phyloP scores from a whole-genome alignment of 2,113 vertebrate genomes.

The Nettapus auritus region DNA sequence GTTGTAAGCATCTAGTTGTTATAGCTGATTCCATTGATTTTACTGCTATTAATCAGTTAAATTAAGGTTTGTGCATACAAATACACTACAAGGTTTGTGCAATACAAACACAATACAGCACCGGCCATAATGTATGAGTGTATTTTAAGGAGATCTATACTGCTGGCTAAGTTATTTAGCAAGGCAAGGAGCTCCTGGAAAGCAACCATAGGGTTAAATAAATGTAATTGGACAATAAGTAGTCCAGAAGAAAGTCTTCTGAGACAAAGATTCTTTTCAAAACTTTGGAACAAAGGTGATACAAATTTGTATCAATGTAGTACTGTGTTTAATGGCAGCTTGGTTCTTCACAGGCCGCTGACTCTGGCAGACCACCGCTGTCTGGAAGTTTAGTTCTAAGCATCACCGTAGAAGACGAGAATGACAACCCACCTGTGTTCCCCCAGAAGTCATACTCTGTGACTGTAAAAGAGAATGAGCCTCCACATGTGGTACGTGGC shows the following conservation, averaged over 20 bases:
- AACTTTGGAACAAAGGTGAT: neutral
- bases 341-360: constrained; percentile 48
- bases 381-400: constrained; percentile 34
- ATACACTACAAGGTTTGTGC: neutral
- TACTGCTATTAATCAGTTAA: neutral
- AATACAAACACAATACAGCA: neutral
- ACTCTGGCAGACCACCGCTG: neutral
- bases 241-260: neutral
- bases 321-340: neutral
- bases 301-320: neutral
- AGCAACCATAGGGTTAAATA: neutral
- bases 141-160: neutral
- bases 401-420: constrained; percentile 58
- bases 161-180: neutral
- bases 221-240: neutral
- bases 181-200: neutral
- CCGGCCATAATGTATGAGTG: neutral
- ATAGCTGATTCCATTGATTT: neutral
- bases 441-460: constrained; percentile 4
- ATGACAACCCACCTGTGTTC: constrained; percentile 66
- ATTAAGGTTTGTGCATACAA: neutral
- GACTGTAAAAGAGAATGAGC: constrained; percentile 61
- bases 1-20: neutral
- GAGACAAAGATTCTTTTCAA: neutral
- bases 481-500: constrained; percentile 54